phyloP scores from a whole-genome alignment of 2,113 vertebrate species.

The Ciconia boyciana region DNA sequence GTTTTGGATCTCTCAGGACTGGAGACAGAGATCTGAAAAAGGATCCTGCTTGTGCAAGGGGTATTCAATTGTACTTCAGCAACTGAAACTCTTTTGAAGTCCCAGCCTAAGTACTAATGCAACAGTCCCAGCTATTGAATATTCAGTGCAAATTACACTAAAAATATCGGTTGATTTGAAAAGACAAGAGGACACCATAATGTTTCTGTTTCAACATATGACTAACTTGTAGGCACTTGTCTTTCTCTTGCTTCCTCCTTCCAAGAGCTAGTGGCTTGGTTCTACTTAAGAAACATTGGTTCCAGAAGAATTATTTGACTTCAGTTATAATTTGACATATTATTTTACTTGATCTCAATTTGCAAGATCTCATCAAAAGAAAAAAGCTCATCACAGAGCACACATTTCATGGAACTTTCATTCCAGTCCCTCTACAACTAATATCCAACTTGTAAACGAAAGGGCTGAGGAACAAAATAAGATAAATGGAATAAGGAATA shows the following conservation, averaged over 20 bases:
- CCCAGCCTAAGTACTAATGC: neutral
- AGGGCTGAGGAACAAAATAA: neutral
- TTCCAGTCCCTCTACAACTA: neutral
- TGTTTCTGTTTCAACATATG: neutral
- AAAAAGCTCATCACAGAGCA: neutral
- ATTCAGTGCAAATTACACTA: neutral
- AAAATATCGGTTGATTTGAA: neutral
- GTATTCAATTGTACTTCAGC: neutral
- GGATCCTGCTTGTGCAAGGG: neutral
- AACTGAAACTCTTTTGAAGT: neutral
- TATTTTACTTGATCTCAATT: neutral
- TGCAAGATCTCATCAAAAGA: neutral
- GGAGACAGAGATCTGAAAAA: neutral
- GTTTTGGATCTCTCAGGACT: neutral
- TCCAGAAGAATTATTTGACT: neutral
- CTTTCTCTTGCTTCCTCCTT: neutral
- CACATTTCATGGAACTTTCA: neutral
- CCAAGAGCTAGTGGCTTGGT: neutral
- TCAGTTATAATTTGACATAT: neutral
- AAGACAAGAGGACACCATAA: neutral
- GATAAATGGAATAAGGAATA: neutral
- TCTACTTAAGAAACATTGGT: neutral
- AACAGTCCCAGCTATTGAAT: neutral
- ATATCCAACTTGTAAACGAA: neutral
- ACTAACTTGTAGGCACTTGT: neutral